Conservation (phyloP, 2,113 vertebrate genomes). For the Lampris megalopsis region DNA sequence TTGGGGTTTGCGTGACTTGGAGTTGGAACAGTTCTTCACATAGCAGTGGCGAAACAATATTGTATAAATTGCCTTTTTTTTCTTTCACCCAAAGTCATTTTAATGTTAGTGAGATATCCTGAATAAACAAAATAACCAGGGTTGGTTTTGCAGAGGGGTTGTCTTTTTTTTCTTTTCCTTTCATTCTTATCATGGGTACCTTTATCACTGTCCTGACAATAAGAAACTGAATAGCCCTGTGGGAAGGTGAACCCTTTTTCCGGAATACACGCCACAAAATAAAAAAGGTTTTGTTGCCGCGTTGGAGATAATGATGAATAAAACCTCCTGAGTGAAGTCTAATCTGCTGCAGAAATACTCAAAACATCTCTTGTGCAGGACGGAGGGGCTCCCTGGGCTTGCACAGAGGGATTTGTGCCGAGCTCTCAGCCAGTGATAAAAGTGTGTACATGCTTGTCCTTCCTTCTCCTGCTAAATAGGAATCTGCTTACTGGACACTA, state of each 20-base stretch:
- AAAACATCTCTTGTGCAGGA: slow-evolving; percentile 30
- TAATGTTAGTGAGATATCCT: slow-evolving; percentile 4
- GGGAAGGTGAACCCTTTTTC: slow-evolving; percentile 54
- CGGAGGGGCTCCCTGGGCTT: slow-evolving; percentile 21
- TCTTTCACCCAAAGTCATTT: slow-evolving; percentile 7
- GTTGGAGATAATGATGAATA: slow-evolving; percentile 53
- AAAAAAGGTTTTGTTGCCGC: slow-evolving; percentile 52
- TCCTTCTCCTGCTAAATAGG: not conserved
- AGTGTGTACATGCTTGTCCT: not conserved
- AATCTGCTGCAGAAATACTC: slow-evolving; percentile 44
- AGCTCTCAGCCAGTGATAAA: slow-evolving; percentile 28
- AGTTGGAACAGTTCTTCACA: not conserved
- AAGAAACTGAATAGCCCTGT: slow-evolving; percentile 44
- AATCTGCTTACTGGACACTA: slow-evolving; percentile 23
- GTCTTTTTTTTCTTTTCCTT: slow-evolving; percentile 41
- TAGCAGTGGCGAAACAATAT: slow-evolving; percentile 14
- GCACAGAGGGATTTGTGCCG: not conserved
- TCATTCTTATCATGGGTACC: slow-evolving; percentile 52
- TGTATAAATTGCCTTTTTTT: slow-evolving; percentile 10
- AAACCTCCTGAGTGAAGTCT: slow-evolving; percentile 35
- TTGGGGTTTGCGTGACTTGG: not conserved
- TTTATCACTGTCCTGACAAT: slow-evolving; percentile 56
- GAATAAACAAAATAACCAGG: slow-evolving; percentile 33
- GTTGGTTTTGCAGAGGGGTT: slow-evolving; percentile 45
- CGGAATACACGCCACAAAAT: slow-evolving; percentile 50